phyloP scores from a whole-genome alignment of 2,888 invertebrate genomes.

The Sussaba pulchella region DNA sequence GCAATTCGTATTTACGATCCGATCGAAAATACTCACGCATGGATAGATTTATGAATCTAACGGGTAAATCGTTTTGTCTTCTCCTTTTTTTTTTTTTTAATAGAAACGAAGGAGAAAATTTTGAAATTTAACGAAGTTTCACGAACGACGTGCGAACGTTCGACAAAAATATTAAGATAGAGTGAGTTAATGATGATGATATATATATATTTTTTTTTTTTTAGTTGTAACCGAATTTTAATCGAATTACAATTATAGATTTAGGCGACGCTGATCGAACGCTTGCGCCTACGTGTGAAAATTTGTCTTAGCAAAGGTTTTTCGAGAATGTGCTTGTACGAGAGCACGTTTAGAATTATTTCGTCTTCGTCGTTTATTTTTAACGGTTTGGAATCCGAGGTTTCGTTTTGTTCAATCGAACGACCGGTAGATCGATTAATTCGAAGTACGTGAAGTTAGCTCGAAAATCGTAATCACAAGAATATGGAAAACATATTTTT shows the following conservation, averaged over 20 bases:
- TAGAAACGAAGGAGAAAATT: background rate
- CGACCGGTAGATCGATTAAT: constrained; percentile 10
- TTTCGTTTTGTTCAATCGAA: constrained; percentile 12
- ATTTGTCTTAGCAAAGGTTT: constrained; percentile 42
- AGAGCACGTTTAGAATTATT: constrained; percentile 18
- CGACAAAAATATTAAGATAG: constrained; percentile 28
- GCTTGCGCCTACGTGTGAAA: constrained; percentile 3
- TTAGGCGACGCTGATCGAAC: constrained; percentile 15
- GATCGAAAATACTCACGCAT: constrained; percentile 55
- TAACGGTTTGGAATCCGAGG: background rate
- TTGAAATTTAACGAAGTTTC: background rate
- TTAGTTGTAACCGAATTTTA: constrained; percentile 23
- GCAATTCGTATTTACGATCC: constrained; percentile 47
- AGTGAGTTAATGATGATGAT: constrained; percentile 7
- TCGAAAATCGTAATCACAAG: constrained; percentile 8
- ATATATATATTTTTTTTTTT: constrained; percentile 28
- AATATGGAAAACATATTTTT: too few species aligned
- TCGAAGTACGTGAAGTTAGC: constrained; percentile 25
- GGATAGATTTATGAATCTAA: constrained; percentile 39
- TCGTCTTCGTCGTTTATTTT: constrained; percentile 19
- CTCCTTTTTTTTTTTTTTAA: background rate
- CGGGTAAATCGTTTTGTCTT: constrained; percentile 34
- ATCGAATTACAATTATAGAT: constrained; percentile 11
- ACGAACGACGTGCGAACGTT: background rate
- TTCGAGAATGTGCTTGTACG: constrained; percentile 46